Evolutionary conservation across 2,888 invertebrate species (phyloP), one percentile per base, ranked within the genome.

Genomic region (Endotricha flammealis): DNA sequence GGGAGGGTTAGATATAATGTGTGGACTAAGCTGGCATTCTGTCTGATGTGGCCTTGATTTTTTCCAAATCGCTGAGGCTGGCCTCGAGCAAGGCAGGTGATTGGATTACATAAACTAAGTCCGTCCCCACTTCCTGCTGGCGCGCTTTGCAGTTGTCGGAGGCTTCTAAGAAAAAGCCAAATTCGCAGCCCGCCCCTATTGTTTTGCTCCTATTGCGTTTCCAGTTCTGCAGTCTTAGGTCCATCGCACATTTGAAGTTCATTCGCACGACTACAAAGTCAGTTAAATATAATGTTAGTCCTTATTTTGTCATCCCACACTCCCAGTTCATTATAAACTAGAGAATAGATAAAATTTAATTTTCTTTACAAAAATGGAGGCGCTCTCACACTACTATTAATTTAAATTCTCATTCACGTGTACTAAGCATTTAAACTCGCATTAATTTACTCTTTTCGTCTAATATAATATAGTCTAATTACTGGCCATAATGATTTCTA

Each of bases 61-160:
- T 79, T 83, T 80, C 68, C 73, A 64, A 71, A 70, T 61, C 57
- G 56, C 52, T 61, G 61, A 56, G 57, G 42, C 63, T 77, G 77
- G 74, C 80, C 81, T 78, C 76, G 76, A 72, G 64, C 65, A 41
- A 50, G 72, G 80, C 83, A 86, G 86, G 85, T 86, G 86, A 86
- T 86, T 86, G 81, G 77, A 81, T 86, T 86, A 85, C 85, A 83
- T 83, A 85, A 83, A 81, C 81, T 81, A 71, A 76, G 76, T 62
- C 74, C 77, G 71, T 73, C 82, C 80, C 82, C 66, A 82, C 81
- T 86, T 85, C 85, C 86, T 83, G 82, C 74, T 77, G 68, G 71
- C 76, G 70, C 78, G 81, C 66, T 75, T 67, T 70, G 79, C 85
- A 81, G 81, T 86, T 82, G 78, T 76, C 70, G 74, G 71, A 73